These are phyloP conservation scores for Atractosteus spatula DNA, from an alignment of 2,113 vertebrate genomes.

Conservation along the genomic window DNA sequence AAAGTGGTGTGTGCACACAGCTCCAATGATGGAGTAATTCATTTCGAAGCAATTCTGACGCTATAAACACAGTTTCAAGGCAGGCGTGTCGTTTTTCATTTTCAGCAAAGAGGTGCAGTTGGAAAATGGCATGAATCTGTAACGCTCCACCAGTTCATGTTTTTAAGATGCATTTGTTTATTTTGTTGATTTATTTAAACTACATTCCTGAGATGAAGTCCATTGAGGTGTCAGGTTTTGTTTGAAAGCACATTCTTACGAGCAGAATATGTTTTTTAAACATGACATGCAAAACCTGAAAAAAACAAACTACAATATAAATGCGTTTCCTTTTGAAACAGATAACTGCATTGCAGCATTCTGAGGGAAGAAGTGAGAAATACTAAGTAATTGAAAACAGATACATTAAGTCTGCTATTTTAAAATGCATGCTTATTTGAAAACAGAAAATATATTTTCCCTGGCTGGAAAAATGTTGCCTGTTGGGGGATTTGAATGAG, in stretches of 20 bases:
- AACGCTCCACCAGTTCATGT: conserved; percentile 62
- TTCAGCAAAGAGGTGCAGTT: conserved; percentile 52
- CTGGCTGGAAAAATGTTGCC: conserved; percentile 3
- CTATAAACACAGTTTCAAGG: conserved; percentile 72
- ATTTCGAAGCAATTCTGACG: conserved; percentile 70
- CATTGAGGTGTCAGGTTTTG: conserved; percentile 64
- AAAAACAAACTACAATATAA: conserved; percentile 52
- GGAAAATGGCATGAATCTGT: conserved; percentile 64
- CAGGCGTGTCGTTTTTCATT: conserved; percentile 75
- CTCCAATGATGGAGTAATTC: conserved; percentile 71
- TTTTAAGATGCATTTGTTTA: conserved; percentile 61
- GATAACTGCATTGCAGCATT: conserved; percentile 39
- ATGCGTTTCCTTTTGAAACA: conserved; percentile 47
- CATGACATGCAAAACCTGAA: conserved; percentile 47
- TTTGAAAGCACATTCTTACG: conserved; percentile 63
- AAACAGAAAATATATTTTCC: conserved; percentile 8
- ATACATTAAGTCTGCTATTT: conserved; percentile 9
- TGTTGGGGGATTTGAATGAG: conserved; percentile 8
- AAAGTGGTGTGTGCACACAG: conserved; percentile 53
- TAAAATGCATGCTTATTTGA: conserved; percentile 7
- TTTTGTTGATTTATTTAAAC: conserved; percentile 68
- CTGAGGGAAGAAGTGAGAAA: conserved; percentile 30
- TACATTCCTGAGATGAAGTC: conserved; percentile 58
- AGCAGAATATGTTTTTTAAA: conserved; percentile 51
- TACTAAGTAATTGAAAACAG: conserved; percentile 20